Percentiles rank a stretch among this genome's conserved stretches.
phyloP scores from a whole-genome alignment of 2,113 vertebrate genomes.

The Prinia subflava region DNA sequence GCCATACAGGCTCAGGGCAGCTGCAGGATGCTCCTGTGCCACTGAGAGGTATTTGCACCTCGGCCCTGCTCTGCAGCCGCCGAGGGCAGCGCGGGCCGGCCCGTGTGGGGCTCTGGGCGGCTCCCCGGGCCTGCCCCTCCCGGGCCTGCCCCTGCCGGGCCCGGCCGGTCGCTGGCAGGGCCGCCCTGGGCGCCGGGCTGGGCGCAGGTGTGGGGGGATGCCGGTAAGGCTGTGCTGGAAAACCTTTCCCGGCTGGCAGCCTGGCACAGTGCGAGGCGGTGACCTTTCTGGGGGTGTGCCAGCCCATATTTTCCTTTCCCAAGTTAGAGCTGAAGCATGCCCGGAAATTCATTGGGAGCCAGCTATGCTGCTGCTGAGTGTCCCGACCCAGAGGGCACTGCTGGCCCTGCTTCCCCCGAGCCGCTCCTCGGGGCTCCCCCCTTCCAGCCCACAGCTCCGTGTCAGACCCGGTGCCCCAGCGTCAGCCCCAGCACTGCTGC shows the following conservation, averaged over 20 bases:
- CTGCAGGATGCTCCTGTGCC: background rate
- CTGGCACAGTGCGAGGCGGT: background rate
- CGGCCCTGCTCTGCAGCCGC: accelerated
- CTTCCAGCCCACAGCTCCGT: background rate
- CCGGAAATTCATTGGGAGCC: background rate
- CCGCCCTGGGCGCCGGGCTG: accelerated
- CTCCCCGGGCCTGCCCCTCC: background rate
- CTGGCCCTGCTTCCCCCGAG: background rate
- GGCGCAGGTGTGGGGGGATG: accelerated
- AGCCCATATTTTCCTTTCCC: background rate
- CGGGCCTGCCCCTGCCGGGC: background rate
- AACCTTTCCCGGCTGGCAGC: background rate
- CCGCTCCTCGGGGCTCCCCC: accelerated
- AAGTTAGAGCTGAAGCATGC: background rate
- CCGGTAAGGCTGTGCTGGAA: background rate
- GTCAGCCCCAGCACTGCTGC: background rate
- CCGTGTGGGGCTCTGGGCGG: accelerated
- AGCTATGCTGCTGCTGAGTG: background rate
- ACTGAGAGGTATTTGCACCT: accelerated
- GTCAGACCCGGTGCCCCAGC: accelerated
- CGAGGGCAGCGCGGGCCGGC: accelerated
- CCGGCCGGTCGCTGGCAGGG: accelerated
- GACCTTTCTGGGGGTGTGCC: background rate
- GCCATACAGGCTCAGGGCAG: accelerated
- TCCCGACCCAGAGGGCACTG: background rate